Base-by-base conservation (phyloP, 2,113 vertebrate species). In the Cygnus buccinator region DNA sequence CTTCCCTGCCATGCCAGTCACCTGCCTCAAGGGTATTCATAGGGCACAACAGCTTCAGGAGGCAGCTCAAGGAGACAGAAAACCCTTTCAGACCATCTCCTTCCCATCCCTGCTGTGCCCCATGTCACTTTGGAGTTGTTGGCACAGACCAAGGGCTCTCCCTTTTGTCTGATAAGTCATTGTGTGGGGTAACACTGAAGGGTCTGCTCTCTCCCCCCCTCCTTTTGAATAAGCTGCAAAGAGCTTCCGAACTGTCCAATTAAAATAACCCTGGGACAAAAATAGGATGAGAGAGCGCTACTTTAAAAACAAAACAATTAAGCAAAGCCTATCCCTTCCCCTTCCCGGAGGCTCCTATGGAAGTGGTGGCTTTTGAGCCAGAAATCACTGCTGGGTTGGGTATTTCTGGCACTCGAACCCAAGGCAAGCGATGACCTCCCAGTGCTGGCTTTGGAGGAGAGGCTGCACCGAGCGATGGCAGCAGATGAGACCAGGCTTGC, bases 301-400 rank as follows among this genome's bases (percentile, higher is more conserved):
- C 73, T 84, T 94, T 39, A 44, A 87, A 94, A 94, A 87, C 84
- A 87, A 68, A 91, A 57, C 88, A 63, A 87, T 91, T 50, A 67
- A 87, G 31, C 5, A 2, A 43, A 87, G 48, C 48, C 78, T 46
- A 52, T 79, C 61, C 88, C 84, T 87, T 91, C 87, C 68, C 37
- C 28, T 82, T 37, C 87, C 82, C 0, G 3, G 84, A 48, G 77
- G 61, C 46, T 91, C 61, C 72, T 31, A 18, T 87, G 88, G 78
- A 91, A 90, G 82, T 61, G 71, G 37, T 82, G 71, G 70, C 63
- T 87, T 58, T 52, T 15, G 59, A 91, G 84, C 82, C 76, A 86
- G 76, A 22, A 76, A 71, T 23, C 81, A 71, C 70, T 59, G 57
- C 84, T 68, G 78, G n/a, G 22, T 10, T 79, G 88, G 66, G 77